Evolutionary conservation across 1,140 invertebrate species (phyloP).

Genomic region (Venturia canescens): DNA sequence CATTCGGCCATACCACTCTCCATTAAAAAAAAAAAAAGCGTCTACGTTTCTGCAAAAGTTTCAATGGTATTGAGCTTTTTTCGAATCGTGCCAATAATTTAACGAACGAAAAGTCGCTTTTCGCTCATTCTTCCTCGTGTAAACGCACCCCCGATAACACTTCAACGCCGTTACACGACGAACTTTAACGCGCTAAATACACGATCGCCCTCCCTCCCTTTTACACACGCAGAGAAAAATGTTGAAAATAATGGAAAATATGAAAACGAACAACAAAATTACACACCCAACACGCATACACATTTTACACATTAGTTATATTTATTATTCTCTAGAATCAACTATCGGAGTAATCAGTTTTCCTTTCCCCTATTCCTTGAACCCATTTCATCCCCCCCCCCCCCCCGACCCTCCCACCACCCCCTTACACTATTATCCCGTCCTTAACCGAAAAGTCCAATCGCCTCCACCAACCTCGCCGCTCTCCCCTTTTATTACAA

Average conservation of each 20-base stretch:
- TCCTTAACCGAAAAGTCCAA: not conserved
- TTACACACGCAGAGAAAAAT: not conserved
- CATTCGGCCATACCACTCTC: no score
- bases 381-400: not conserved
- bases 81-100: no score
- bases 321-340: constrained; percentile 75
- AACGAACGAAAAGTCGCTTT: no score
- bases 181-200: not conserved
- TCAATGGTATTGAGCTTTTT: no score
- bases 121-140: no score
- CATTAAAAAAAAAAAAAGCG: no score
- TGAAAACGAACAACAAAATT: not conserved
- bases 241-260: constrained; percentile 7
- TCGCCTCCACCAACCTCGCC: constrained; percentile 5
- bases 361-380: not conserved
- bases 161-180: no score
- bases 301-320: constrained; percentile 51
- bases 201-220: not conserved
- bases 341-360: constrained; percentile 71
- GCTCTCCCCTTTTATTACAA: constrained; percentile 72
- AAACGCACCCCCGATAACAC: no score
- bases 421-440: not conserved
- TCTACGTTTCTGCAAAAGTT: no score
- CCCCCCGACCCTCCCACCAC: not conserved
- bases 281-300: constrained; percentile 20